A percentile compares a stretch with the other conserved stretches of the same genome.
Evolutionary conservation across 2,888 invertebrate species (phyloP).

Genomic region (Harpalus rufipes): DNA sequence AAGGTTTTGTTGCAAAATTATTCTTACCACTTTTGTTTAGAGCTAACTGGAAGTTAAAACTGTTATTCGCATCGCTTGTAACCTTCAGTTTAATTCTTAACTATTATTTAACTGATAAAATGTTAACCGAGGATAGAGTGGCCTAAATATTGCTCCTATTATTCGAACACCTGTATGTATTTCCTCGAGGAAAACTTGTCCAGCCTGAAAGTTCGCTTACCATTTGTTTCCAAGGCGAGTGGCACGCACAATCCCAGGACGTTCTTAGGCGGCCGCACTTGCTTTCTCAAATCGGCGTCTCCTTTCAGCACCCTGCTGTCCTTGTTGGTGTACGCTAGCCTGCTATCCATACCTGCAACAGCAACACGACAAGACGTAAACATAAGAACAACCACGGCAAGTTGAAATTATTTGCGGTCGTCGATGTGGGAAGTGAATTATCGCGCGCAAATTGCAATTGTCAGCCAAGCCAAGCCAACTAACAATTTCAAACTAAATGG

Average conservation of each 20-base stretch:
- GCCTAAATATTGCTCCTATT: too few species aligned
- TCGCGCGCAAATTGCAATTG: conserved; percentile 62
- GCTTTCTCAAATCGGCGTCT: conserved; percentile 85
- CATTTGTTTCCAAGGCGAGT: conserved; percentile 91
- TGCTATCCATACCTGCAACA: conserved; percentile 85
- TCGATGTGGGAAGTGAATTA: conserved; percentile 52
- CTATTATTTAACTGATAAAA: too few species aligned
- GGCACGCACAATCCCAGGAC: conserved; percentile 89
- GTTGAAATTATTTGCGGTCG: conserved; percentile 44
- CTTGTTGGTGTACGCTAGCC: conserved; percentile 88
- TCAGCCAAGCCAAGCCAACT: conserved; percentile 47
- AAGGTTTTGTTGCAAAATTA: too few species aligned
- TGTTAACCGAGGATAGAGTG: too few species aligned
- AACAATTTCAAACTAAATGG: conserved; percentile 61
- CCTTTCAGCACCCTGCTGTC: conserved; percentile 85
- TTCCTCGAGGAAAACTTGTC: too few species aligned
- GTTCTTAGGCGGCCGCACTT: conserved; percentile 87
- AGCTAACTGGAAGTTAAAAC: too few species aligned
- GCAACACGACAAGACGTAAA: not conserved
- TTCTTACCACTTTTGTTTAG: too few species aligned
- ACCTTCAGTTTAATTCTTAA: too few species aligned
- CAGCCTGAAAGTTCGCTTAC: conserved; percentile 75
- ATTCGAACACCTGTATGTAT: too few species aligned
- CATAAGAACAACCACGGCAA: conserved; percentile 21
- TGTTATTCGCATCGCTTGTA: too few species aligned